phyloP scores from a whole-genome alignment of 2,888 invertebrate species.

The Hipparchia sbordonii region DNA sequence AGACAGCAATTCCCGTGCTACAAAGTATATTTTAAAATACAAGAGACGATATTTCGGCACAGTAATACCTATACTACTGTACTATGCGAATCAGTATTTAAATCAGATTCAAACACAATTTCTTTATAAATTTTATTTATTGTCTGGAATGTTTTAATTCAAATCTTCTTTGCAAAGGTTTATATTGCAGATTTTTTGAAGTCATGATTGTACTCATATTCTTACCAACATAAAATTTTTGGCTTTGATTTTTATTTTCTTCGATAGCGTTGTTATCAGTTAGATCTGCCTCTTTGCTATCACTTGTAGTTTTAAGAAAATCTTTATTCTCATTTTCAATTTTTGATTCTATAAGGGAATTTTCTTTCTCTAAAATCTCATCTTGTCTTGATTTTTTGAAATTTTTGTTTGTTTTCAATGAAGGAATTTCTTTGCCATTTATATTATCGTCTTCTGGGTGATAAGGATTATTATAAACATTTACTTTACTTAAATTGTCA shows the following conservation, averaged over 20 bases:
- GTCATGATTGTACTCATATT: not conserved
- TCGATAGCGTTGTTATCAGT: slow-evolving; percentile 21
- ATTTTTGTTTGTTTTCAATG: not conserved
- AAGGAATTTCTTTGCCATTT: not conserved
- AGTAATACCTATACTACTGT: too few species aligned
- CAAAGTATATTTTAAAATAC: too few species aligned
- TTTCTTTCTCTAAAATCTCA: not conserved
- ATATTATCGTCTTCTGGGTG: slow-evolving; percentile 17
- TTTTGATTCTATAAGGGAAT: slow-evolving; percentile 20
- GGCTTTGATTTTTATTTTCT: slow-evolving; percentile 1
- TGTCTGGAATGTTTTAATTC: not conserved
- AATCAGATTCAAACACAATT: not conserved
- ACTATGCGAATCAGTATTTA: not conserved
- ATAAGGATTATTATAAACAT: slow-evolving; percentile 12
- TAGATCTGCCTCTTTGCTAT: slow-evolving; percentile 31
- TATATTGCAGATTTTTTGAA: not conserved
- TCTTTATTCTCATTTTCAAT: slow-evolving; percentile 27
- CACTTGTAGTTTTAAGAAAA: slow-evolving; percentile 21
- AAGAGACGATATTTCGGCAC: too few species aligned
- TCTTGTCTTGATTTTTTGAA: not conserved
- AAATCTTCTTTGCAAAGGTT: slow-evolving; percentile 9
- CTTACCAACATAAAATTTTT: not conserved
- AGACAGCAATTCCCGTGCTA: not conserved
- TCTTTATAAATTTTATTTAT: not conserved
- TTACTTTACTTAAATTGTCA: not conserved